Evolutionary conservation across 2,888 invertebrate genomes (phyloP), one percentile per base, ranked within the genome.

Genomic region (Chamaedrilus cognettii): DNA sequence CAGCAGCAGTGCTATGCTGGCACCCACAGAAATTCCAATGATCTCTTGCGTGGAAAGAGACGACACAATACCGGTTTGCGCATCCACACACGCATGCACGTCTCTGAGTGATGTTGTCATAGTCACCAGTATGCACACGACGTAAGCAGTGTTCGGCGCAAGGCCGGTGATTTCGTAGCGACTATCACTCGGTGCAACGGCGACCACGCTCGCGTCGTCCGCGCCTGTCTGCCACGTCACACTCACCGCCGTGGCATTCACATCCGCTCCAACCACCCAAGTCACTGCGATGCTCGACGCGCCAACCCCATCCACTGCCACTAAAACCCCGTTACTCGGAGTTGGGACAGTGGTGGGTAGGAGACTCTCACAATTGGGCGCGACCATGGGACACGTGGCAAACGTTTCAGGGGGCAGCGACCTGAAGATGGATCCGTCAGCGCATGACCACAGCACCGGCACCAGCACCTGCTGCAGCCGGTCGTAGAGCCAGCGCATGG

Each of bases 401-500:
- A 62, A 62, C 26, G 49, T 31, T n/a, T 19, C 30, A 23, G 49
- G 51, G 1, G 50, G 49, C 26, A 62, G 62, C 30, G 31, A 51
- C 26, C 23, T 32, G 30, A 62, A 62, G 1, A 23, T 31, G 26
- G 30, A 51, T 3, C 52, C 62, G 23, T 32, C 30, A 34, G n/a
- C 50, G 62, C 62, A 62, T 7, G 19, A 30, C 62, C 62, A 62
- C 32, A 50, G 23, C 23, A 31, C 31, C 30, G 49, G 49, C 32
- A 19, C 42, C 31, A 51, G 28, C 31, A 15, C 26, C 28, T 28
- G 52, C 26, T 28, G n/a, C 23, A 62, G 31, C 31, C 4, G 19
- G 32, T 62, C 62, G 7, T 62, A 50, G 1, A 66, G 57, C 66
- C 66, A 66, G 11, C 31, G 23, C 50, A 60, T 30, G 7, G 23